Evolutionary conservation across 2,888 invertebrate species (phyloP).

Genomic region (Melipona beecheii): DNA sequence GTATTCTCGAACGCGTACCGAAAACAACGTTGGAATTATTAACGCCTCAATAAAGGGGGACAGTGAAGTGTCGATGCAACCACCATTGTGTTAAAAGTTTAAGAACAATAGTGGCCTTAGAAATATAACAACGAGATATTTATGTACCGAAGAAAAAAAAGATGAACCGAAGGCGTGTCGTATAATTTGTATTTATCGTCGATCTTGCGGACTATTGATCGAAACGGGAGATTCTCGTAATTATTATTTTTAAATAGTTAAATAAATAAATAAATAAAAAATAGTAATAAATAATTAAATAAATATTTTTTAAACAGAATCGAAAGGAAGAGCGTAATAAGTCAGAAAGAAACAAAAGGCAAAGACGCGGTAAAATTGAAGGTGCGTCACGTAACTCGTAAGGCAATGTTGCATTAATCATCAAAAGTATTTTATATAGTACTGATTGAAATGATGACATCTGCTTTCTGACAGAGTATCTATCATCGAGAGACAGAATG

Average conservation of each 20-base stretch:
- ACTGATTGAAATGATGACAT: not conserved
- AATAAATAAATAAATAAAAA: too few relatives aligned
- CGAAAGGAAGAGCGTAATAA: not conserved
- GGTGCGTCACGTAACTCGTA: not conserved
- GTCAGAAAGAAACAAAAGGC: not conserved
- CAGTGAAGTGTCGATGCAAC: not conserved
- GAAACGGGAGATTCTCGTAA: too few relatives aligned
- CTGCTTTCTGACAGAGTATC: not conserved
- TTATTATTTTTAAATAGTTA: too few relatives aligned
- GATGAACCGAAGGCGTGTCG: not conserved
- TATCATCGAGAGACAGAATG: not conserved
- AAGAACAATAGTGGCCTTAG: not conserved
- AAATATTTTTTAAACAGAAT: not conserved
- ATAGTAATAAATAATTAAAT: too few relatives aligned
- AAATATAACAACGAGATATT: not conserved
- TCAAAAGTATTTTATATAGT: not conserved
- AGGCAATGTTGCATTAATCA: not conserved
- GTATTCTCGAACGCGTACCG: not conserved
- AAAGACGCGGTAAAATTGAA: not conserved
- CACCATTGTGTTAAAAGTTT: not conserved
- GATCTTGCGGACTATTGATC: too few relatives aligned
- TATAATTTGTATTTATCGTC: not conserved
- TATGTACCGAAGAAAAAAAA: not conserved
- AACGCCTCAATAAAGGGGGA: not conserved
- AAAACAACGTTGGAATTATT: not conserved